Conservation (phyloP, 2,888 invertebrate species). For the Ennomos fuscantarius region DNA sequence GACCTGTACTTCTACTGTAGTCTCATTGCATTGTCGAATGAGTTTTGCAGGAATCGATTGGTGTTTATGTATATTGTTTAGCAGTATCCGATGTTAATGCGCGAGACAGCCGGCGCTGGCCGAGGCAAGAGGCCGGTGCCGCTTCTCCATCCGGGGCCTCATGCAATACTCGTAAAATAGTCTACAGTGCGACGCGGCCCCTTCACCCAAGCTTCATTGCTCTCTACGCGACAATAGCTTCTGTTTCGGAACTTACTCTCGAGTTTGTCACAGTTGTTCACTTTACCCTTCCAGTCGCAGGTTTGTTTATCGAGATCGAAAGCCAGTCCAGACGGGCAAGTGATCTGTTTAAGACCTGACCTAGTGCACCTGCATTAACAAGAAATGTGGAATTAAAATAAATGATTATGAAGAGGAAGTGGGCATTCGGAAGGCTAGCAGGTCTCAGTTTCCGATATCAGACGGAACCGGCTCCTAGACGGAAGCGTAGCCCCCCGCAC, state of each 20-base stretch:
- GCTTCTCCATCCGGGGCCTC: constrained; percentile 70
- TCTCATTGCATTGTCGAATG: not conserved
- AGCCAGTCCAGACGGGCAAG: constrained; percentile 98
- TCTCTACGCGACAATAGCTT: constrained; percentile 80
- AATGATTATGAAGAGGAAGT: constrained; percentile 69
- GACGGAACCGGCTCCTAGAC: constrained; percentile 52
- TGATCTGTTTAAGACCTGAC: constrained; percentile 98
- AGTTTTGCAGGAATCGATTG: constrained; percentile 6
- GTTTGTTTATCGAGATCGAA: constrained; percentile 99
- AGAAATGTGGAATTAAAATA: constrained; percentile 81
- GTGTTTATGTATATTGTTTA: constrained; percentile 37
- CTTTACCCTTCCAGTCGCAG: constrained; percentile 99
- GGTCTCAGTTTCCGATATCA: constrained; percentile 49
- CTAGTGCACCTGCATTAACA: constrained; percentile 94
- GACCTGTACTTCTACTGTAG: not conserved
- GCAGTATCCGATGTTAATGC: constrained; percentile 62
- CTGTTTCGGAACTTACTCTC: constrained; percentile 94
- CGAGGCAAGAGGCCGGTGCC: constrained; percentile 52
- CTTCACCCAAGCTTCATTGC: constrained; percentile 82
- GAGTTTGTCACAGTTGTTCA: constrained; percentile 97
- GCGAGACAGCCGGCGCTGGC: constrained; percentile 58
- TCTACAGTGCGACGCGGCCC: constrained; percentile 83
- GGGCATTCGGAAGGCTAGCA: constrained; percentile 74
- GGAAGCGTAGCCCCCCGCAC: constrained; percentile 76
- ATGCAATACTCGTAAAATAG: constrained; percentile 74